phyloP scores from a whole-genome alignment of 1,140 invertebrate species.

The Paralvinella palmiformis region DNA sequence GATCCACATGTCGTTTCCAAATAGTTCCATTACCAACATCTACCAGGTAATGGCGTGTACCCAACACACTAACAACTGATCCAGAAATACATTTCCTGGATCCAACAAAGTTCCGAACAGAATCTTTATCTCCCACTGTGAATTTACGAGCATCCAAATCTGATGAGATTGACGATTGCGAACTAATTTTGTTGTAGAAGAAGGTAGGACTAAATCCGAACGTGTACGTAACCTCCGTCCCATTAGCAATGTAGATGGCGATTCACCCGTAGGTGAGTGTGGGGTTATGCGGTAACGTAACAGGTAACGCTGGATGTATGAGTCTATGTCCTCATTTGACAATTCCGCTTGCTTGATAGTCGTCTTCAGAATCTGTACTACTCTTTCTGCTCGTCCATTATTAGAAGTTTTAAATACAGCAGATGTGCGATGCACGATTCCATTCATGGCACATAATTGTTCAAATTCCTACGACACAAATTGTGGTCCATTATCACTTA shows the following conservation, averaged over 20 bases:
- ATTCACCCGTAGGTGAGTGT: background rate
- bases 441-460: conserved; percentile 23
- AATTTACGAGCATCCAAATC: background rate
- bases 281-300: background rate
- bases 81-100: background rate
- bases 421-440: conserved; percentile 21
- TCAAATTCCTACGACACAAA: conserved; percentile 26
- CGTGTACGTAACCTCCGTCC: background rate
- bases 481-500: conserved; percentile 31
- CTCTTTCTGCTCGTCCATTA: conserved; percentile 30
- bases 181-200: background rate
- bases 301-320: too few relatives aligned
- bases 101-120: background rate
- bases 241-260: background rate
- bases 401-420: conserved; percentile 25
- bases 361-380: conserved; percentile 23
- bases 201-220: background rate
- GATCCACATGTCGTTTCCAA: background rate
- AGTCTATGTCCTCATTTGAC: background rate
- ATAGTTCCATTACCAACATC: background rate
- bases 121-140: background rate
- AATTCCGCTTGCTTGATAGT: conserved; percentile 6
- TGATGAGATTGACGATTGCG: background rate
- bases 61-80: background rate
- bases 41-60: background rate